A percentile compares a stretch with the other conserved stretches of the same genome.
Conservation (phyloP, 2,888 invertebrate genomes). For the Mythimna impura region DNA sequence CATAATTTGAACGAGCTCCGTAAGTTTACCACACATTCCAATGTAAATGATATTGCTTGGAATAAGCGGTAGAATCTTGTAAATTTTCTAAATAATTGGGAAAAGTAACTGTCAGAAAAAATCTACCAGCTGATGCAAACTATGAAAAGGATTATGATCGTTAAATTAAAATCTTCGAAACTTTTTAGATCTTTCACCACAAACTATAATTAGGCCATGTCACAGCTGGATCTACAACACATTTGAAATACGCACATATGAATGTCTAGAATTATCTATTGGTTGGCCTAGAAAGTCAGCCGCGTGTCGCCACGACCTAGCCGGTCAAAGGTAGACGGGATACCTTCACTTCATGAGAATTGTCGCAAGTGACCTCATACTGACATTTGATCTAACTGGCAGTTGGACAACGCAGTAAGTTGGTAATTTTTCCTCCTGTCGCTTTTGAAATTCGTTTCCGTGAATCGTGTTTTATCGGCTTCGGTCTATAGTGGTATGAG, state of each 20-base stretch:
- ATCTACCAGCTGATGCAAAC: not conserved
- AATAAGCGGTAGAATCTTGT: constrained; percentile 14
- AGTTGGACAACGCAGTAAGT: constrained; percentile 26
- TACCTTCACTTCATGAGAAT: constrained; percentile 82
- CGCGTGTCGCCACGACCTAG: constrained; percentile 75
- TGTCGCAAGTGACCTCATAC: constrained; percentile 71
- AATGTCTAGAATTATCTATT: constrained; percentile 58
- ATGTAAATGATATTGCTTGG: constrained; percentile 36
- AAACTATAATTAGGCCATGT: constrained; percentile 2
- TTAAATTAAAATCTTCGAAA: not conserved
- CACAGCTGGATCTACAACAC: constrained; percentile 17
- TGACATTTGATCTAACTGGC: constrained; percentile 55
- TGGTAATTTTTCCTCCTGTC: constrained; percentile 32
- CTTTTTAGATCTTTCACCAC: not conserved
- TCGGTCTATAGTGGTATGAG: no score
- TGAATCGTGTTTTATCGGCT: constrained; percentile 14
- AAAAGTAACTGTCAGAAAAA: constrained; percentile 9
- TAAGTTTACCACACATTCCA: constrained; percentile 39
- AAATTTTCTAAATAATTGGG: constrained; percentile 4
- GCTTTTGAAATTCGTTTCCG: constrained; percentile 39
- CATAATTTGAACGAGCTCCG: constrained; percentile 18
- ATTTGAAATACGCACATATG: constrained; percentile 44
- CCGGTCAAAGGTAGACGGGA: constrained; percentile 84
- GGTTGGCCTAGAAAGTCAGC: constrained; percentile 84
- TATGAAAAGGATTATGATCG: no score